These are phyloP conservation scores for Apamea anceps DNA, from an alignment of 2,888 invertebrate species.

Conservation along the genomic window DNA sequence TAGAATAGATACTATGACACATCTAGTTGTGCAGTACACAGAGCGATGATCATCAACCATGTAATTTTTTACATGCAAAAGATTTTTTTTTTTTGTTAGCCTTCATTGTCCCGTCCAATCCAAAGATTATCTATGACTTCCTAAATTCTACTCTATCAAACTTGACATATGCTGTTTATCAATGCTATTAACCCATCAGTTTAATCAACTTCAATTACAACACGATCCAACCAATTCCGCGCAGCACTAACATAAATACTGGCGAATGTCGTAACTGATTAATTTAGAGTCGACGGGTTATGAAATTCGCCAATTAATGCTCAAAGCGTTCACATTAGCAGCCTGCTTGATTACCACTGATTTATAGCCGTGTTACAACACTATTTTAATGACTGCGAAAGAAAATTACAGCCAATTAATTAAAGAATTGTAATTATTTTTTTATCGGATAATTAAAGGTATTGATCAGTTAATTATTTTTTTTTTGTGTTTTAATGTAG, in stretches of 20 bases:
- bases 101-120: not conserved
- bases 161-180: slow-evolving; percentile 17
- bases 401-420: slow-evolving; percentile 58
- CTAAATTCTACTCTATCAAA: slow-evolving; percentile 23
- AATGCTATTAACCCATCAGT: slow-evolving; percentile 37
- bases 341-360: slow-evolving; percentile 70
- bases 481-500: slow-evolving; percentile 26
- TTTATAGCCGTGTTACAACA: slow-evolving; percentile 64
- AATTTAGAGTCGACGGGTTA: slow-evolving; percentile 72
- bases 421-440: slow-evolving; percentile 48
- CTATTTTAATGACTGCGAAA: slow-evolving; percentile 68
- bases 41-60: not conserved
- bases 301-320: slow-evolving; percentile 77
- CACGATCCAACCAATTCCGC: slow-evolving; percentile 53
- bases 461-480: slow-evolving; percentile 56
- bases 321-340: slow-evolving; percentile 76
- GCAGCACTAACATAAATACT: slow-evolving; percentile 56
- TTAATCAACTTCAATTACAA: slow-evolving; percentile 43
- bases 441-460: slow-evolving; percentile 56
- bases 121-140: not conserved
- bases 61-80: too few relatives aligned
- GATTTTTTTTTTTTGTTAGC: too few relatives aligned
- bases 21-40: not conserved
- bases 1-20: not conserved
- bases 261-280: slow-evolving; percentile 69